Conservation (phyloP, 2,797 vertebrate species). For the Trachops cirrhosus region DNA sequence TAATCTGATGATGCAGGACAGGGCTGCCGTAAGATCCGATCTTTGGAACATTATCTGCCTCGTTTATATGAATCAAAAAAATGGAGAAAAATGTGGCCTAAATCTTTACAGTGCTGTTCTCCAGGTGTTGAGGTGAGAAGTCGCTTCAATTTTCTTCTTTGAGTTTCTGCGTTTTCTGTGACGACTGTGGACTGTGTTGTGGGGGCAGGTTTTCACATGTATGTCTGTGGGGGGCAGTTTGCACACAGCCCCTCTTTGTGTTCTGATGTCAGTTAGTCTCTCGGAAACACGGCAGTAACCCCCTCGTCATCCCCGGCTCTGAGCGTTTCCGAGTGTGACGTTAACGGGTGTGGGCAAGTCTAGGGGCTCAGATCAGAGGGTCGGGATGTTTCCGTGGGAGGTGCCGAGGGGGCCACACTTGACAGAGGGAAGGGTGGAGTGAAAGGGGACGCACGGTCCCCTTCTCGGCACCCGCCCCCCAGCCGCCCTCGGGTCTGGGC, state of each 20-base stretch:
- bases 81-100: not conserved
- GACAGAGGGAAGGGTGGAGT: not conserved
- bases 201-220: not conserved
- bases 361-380: not conserved
- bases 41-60: not conserved
- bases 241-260: not conserved
- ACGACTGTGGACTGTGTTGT: not conserved
- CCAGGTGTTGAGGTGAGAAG: not conserved
- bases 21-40: not conserved
- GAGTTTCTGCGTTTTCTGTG: not conserved
- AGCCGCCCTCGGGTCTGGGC: not conserved
- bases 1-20: not conserved
- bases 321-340: not conserved
- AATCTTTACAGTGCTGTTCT: not conserved
- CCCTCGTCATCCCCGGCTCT: not conserved
- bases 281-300: slow-evolving; percentile 38
- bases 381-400: not conserved
- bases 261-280: not conserved
- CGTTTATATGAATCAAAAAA: not conserved
- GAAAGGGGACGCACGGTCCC: not conserved
- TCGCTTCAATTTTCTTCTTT: slow-evolving; percentile 7
- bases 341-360: not conserved
- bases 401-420: not conserved
- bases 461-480: not conserved
- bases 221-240: not conserved